These are phyloP conservation scores for Eupithecia insigniata DNA, from an alignment of 2,888 invertebrate species.

Conservation along the genomic window DNA sequence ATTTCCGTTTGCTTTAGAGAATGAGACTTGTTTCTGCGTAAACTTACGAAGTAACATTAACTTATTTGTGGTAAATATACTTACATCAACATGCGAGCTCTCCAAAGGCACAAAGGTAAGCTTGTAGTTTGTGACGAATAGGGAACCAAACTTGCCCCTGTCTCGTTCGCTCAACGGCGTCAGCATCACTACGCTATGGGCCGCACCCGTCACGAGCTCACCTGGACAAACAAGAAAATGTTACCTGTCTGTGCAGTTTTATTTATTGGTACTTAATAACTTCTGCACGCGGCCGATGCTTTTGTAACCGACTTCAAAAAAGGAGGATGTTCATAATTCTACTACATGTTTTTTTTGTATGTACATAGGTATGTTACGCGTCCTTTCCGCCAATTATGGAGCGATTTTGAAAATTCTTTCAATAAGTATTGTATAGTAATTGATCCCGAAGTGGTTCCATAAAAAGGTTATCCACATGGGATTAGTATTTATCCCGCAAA, in stretches of 20 bases:
- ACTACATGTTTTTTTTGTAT: too few relatives aligned
- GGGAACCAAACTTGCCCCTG: conserved; percentile 90
- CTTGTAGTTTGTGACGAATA: conserved; percentile 97
- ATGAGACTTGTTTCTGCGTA: not conserved
- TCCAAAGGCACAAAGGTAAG: conserved; percentile 92
- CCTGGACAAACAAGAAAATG: conserved; percentile 73
- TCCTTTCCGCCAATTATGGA: too few relatives aligned
- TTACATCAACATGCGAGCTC: conserved; percentile 65
- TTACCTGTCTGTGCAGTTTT: not conserved
- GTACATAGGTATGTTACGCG: too few relatives aligned
- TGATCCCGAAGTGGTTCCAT: too few relatives aligned
- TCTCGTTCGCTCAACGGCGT: conserved; percentile 91
- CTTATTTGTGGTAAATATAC: conserved; percentile 41
- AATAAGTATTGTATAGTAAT: too few relatives aligned
- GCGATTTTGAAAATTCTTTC: too few relatives aligned
- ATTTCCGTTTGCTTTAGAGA: not conserved
- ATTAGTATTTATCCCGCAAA: too few relatives aligned
- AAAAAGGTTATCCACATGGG: too few relatives aligned
- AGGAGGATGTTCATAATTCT: too few relatives aligned
- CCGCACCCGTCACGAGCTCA: conserved; percentile 92
- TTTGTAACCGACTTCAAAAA: too few relatives aligned
- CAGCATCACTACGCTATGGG: conserved; percentile 92
- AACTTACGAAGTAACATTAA: not conserved
- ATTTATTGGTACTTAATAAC: not conserved
- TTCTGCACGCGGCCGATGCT: not conserved